phyloP scores from a whole-genome alignment of 2,888 invertebrate genomes.

The Leptarthrus brevirostris region DNA sequence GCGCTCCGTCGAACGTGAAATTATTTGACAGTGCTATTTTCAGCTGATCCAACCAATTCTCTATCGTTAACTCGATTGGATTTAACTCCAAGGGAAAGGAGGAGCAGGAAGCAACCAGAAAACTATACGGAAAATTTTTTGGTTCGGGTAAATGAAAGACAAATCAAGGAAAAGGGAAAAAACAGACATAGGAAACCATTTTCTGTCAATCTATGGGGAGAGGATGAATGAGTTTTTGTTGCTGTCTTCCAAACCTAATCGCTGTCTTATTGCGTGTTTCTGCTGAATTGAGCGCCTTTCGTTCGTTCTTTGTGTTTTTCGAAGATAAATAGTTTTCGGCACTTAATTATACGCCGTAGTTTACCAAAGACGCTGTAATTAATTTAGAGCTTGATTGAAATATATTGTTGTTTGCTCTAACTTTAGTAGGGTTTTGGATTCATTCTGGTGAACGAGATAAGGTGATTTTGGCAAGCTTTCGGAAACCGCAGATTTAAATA shows the following conservation, averaged over 20 bases:
- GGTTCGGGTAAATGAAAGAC: conserved; percentile 6
- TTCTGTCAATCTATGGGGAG: conserved; percentile 7
- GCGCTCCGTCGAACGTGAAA: conserved; percentile 34
- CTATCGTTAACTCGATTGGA: conserved; percentile 30
- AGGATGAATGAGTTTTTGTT: conserved; percentile 2
- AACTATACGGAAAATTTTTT: conserved; percentile 15
- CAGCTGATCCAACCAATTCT: conserved; percentile 18
- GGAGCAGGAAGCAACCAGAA: not conserved
- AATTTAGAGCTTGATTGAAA: conserved; percentile 37
- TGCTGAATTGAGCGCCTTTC: conserved; percentile 1
- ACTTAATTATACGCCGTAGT: conserved; percentile 22
- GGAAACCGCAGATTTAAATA: too few species aligned
- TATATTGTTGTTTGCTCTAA: conserved; percentile 21
- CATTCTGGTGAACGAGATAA: too few species aligned
- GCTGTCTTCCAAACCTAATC: not conserved
- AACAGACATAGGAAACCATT: not conserved
- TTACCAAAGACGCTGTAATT: conserved; percentile 19
- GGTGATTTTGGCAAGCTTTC: too few species aligned
- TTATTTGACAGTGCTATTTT: conserved; percentile 32
- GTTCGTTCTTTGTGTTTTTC: not conserved
- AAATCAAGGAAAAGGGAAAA: conserved; percentile 18
- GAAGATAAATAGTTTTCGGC: conserved; percentile 41
- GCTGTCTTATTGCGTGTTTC: conserved; percentile 24
- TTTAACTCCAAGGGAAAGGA: not conserved
- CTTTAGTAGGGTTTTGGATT: too few species aligned